Evolutionary conservation across 2,888 invertebrate genomes (phyloP).

Genomic region (Boloria selene): DNA sequence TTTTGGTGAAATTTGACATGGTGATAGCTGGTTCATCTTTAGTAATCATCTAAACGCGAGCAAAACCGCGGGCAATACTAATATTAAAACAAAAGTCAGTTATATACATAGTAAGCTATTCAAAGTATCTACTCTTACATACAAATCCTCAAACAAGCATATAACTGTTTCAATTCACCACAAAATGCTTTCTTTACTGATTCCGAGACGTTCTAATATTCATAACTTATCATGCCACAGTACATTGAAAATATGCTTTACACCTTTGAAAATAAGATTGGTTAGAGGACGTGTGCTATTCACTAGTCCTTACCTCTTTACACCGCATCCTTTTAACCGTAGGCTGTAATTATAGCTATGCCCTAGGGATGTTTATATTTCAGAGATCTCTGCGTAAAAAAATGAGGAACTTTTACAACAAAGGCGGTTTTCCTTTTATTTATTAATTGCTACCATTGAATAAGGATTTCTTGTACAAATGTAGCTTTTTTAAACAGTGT

Average conservation of each 20-base stretch:
- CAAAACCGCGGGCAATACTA: too few species aligned
- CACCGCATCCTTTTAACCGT: conserved; percentile 69
- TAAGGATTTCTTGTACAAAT: not conserved
- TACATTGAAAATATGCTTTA: conserved; percentile 26
- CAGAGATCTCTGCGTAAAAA: conserved; percentile 49
- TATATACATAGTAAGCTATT: too few species aligned
- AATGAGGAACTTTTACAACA: conserved; percentile 4
- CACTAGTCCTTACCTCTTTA: conserved; percentile 59
- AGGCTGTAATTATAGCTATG: conserved; percentile 76
- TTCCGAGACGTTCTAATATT: too few species aligned
- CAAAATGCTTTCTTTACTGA: too few species aligned
- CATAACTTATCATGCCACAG: too few species aligned
- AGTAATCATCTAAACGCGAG: too few species aligned
- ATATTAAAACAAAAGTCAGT: too few species aligned
- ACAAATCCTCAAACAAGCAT: too few species aligned
- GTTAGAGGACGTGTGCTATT: conserved; percentile 27
- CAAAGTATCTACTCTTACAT: too few species aligned
- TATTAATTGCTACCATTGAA: conserved; percentile 6
- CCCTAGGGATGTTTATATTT: conserved; percentile 62
- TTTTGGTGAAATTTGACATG: too few species aligned
- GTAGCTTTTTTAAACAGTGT: not conserved
- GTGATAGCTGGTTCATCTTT: too few species aligned
- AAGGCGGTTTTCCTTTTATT: not conserved
- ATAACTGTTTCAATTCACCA: too few species aligned
- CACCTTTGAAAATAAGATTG: conserved; percentile 20